Evolutionary conservation across 2,797 vertebrate genomes (phyloP).

Genomic region (Typhlichthys subterraneus): DNA sequence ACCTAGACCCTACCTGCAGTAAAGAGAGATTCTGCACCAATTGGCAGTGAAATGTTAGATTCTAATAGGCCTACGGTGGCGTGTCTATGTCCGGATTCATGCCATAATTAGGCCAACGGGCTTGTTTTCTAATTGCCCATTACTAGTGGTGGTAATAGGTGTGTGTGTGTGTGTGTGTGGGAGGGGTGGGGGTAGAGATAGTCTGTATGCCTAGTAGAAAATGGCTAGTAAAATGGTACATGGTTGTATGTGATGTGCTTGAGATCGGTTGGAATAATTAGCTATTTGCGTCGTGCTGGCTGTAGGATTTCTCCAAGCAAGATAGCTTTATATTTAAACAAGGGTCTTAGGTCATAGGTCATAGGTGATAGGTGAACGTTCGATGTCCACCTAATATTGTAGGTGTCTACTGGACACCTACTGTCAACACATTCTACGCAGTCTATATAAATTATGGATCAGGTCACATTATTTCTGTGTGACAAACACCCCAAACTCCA

Average conservation of each 20-base stretch:
- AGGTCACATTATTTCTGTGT: slow-evolving; percentile 32
- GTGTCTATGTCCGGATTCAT: slow-evolving; percentile 24
- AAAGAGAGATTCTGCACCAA: slow-evolving; percentile 3
- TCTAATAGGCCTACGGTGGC: slow-evolving; percentile 27
- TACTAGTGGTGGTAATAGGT: slow-evolving; percentile 17
- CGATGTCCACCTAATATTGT: too few species aligned
- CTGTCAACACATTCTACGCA: too few species aligned
- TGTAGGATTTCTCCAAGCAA: not conserved
- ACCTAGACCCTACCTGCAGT: slow-evolving; percentile 13
- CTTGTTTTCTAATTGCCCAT: slow-evolving; percentile 44
- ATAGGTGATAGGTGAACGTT: too few species aligned
- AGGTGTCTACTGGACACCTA: too few species aligned
- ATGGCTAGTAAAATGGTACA: not conserved
- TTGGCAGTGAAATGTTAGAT: slow-evolving; percentile 46
- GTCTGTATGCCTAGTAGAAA: not conserved
- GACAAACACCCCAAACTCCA: slow-evolving; percentile 28
- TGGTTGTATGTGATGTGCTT: slow-evolving; percentile 17
- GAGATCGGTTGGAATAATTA: slow-evolving; percentile 20
- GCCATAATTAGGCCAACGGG: slow-evolving; percentile 51
- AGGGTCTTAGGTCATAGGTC: not conserved
- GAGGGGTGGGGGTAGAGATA: too few species aligned
- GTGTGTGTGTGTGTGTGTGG: too few species aligned
- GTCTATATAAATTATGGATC: slow-evolving; percentile 4
- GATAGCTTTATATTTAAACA: slow-evolving; percentile 3
- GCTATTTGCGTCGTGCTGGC: slow-evolving; percentile 5